Percentiles rank a stretch among this genome's conserved stretches.
phyloP scores from a whole-genome alignment of 2,888 invertebrate species.

The Hedychridium roseum region DNA sequence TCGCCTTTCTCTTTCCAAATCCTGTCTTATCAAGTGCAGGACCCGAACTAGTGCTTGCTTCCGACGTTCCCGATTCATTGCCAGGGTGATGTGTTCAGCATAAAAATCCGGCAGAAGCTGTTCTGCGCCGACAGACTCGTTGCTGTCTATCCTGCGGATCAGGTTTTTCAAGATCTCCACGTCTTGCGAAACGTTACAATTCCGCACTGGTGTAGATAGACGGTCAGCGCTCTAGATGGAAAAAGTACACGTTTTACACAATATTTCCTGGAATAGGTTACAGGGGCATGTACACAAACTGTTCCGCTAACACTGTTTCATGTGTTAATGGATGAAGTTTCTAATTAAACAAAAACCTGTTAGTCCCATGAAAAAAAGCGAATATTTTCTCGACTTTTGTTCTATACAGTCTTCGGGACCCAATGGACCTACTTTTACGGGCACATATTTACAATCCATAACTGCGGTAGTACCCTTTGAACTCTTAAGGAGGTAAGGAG shows the following conservation, averaged over 20 bases:
- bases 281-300: too few species aligned
- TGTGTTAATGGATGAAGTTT: too few species aligned
- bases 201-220: constrained; percentile 73
- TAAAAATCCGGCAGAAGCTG: constrained; percentile 93
- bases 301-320: too few species aligned
- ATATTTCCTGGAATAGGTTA: too few species aligned
- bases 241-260: background rate
- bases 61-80: constrained; percentile 90
- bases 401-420: too few species aligned
- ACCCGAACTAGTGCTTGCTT: constrained; percentile 86
- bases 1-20: constrained; percentile 88
- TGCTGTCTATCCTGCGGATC: constrained; percentile 72
- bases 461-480: too few species aligned
- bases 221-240: constrained; percentile 73
- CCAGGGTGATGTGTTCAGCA: constrained; percentile 91
- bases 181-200: constrained; percentile 69
- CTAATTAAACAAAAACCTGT: too few species aligned
- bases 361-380: too few species aligned
- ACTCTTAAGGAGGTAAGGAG: too few species aligned
- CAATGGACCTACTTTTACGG: too few species aligned
- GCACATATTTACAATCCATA: too few species aligned
- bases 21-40: constrained; percentile 84
- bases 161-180: constrained; percentile 76
- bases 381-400: too few species aligned
- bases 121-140: constrained; percentile 73